A percentile compares a stretch with the other conserved stretches of the same genome.
These are phyloP conservation scores for Peromyscus aztecus DNA, from an alignment of 2,797 vertebrate genomes.

Conservation along the genomic window DNA sequence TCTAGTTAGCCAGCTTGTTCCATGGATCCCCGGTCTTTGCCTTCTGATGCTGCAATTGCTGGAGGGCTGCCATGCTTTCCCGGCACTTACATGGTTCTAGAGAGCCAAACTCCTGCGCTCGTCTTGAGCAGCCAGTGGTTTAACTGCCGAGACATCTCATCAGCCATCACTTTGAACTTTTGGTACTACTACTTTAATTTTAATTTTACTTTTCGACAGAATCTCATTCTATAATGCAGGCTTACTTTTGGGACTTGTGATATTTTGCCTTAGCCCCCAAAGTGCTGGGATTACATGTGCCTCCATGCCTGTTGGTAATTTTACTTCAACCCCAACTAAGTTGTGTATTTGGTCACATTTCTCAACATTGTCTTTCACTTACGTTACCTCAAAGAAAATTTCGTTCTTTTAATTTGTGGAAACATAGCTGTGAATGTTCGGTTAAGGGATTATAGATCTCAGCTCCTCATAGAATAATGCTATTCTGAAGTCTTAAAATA, in stretches of 20 bases:
- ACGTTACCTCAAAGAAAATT: background rate
- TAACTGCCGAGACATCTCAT: background rate
- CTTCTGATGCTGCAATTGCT: too few species aligned
- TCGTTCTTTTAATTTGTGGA: constrained; percentile 5
- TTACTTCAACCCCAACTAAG: background rate
- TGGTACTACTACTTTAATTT: background rate
- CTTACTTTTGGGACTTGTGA: background rate
- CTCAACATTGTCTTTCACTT: background rate
- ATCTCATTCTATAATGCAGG: background rate
- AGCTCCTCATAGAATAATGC: background rate
- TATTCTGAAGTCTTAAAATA: background rate
- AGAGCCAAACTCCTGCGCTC: too few species aligned
- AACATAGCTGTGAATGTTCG: background rate
- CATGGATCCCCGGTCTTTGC: background rate
- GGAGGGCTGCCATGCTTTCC: too few species aligned
- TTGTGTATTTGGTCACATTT: background rate
- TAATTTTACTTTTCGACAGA: background rate
- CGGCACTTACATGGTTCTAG: too few species aligned
- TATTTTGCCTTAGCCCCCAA: background rate
- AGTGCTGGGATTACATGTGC: background rate
- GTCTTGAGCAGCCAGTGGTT: background rate
- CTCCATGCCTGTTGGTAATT: background rate
- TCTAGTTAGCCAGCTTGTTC: background rate
- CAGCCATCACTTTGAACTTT: background rate
- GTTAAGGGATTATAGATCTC: background rate